These are phyloP conservation scores for Tachycineta bicolor DNA, from an alignment of 2,113 vertebrate species.

Conservation along the genomic window DNA sequence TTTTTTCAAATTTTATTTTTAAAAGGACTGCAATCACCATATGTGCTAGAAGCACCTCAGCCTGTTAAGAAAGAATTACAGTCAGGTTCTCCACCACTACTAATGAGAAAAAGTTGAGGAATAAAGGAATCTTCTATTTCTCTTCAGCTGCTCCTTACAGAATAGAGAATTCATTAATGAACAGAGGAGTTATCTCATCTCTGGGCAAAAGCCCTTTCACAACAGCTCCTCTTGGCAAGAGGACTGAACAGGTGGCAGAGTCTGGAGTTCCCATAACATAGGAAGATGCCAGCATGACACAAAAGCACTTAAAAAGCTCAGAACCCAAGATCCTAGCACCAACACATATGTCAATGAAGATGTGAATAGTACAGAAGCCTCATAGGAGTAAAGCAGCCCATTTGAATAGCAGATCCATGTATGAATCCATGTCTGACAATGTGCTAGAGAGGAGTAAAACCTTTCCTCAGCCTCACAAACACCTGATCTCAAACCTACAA, in stretches of 20 bases:
- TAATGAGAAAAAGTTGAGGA: neutral
- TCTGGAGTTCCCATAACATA: slow-evolving; percentile 39
- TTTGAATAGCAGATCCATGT: neutral
- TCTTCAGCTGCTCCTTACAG: neutral
- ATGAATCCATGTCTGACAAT: neutral
- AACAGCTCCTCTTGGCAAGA: slow-evolving; percentile 33
- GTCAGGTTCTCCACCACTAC: neutral
- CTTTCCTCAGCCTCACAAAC: neutral
- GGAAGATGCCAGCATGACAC: slow-evolving; percentile 26
- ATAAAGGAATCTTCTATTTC: neutral
- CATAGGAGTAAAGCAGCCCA: neutral
- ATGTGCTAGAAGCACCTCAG: neutral
- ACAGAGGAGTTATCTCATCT: neutral
- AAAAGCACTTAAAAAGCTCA: slow-evolving; percentile 10
- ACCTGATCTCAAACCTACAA: neutral
- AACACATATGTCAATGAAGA: slow-evolving; percentile 48
- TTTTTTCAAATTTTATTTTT: neutral
- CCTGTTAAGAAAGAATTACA: neutral
- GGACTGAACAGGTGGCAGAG: slow-evolving; percentile 41
- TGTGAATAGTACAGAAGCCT: neutral
- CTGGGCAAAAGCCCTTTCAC: slow-evolving; percentile 26
- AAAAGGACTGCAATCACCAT: neutral
- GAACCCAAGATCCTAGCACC: slow-evolving; percentile 21
- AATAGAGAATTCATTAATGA: slow-evolving; percentile 36
- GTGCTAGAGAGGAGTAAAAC: neutral